Percentiles rank a stretch among this genome's conserved stretches.
Evolutionary conservation across 2,797 vertebrate genomes (phyloP).

Genomic region (Coracias cyanogaster): DNA sequence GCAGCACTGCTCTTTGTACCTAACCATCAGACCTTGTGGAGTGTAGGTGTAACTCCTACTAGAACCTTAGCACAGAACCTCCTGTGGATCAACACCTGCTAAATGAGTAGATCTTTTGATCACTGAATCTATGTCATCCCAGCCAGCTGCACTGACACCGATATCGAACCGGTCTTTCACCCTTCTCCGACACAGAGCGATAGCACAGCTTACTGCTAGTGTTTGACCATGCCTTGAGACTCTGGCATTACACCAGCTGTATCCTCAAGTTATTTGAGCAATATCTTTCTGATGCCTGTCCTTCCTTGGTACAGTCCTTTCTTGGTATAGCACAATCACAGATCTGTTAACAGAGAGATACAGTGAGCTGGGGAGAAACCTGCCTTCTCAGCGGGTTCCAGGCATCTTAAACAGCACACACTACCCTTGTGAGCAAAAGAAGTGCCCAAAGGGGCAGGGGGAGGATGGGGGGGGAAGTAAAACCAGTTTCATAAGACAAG

Average conservation of each 20-base stretch:
- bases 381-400: slow-evolving; percentile 29
- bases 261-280: neutral
- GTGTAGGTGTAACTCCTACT: neutral
- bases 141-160: neutral
- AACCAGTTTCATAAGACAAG: slow-evolving; percentile 71
- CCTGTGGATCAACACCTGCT: neutral
- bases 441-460: slow-evolving; percentile 31
- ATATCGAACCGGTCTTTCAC: neutral
- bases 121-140: neutral
- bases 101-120: neutral
- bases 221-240: neutral
- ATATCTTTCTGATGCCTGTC: slow-evolving; percentile 2
- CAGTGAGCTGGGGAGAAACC: neutral
- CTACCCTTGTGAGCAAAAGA: slow-evolving; percentile 65
- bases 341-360: slow-evolving; percentile 22
- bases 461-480: neutral
- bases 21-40: neutral
- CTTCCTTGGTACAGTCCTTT: slow-evolving; percentile 38
- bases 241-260: neutral
- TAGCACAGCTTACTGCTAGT: neutral
- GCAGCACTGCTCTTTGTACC: neutral
- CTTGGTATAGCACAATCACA: slow-evolving; percentile 14
- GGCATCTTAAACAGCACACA: slow-evolving; percentile 34
- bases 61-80: neutral
- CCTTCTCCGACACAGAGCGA: neutral